These are phyloP conservation scores for Scaptomyza flava DNA, from an alignment of 2,888 invertebrate genomes.

Conservation along the genomic window DNA sequence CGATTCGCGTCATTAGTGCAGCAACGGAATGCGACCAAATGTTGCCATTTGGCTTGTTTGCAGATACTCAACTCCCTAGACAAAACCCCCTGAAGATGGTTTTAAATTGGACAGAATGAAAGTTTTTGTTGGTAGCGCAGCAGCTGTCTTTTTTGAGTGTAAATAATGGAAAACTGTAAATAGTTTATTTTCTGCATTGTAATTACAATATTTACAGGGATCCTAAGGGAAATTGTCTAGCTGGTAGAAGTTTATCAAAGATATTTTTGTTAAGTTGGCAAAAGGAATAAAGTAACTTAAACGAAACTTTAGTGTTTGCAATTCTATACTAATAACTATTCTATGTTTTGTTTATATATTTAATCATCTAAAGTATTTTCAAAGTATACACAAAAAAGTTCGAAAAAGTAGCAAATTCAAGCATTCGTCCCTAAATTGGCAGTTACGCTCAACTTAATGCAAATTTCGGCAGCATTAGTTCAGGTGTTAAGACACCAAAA, in stretches of 20 bases:
- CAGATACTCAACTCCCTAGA: constrained; percentile 15
- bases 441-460: constrained; percentile 6
- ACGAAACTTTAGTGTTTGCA: too few species aligned
- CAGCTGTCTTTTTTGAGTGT: constrained; percentile 50
- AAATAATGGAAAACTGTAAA: constrained; percentile 41
- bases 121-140: constrained; percentile 29
- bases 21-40: constrained; percentile 48
- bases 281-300: neutral
- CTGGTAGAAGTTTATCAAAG: neutral
- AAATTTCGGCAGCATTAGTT: constrained; percentile 35
- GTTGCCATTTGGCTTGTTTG: constrained; percentile 42
- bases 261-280: neutral
- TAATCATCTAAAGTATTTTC: neutral
- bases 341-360: too few species aligned
- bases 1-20: constrained; percentile 74
- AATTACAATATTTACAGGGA: constrained; percentile 27
- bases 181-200: constrained; percentile 40
- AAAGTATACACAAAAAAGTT: neutral
- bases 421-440: neutral
- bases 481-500: constrained; percentile 51
- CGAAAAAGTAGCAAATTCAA: too few species aligned
- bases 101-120: constrained; percentile 29
- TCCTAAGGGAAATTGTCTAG: neutral
- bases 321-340: too few species aligned
- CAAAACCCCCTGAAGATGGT: constrained; percentile 6